These are phyloP conservation scores for Drosophila equinoxialis DNA, from an alignment of 1,140 invertebrate genomes.

Conservation along the genomic window DNA sequence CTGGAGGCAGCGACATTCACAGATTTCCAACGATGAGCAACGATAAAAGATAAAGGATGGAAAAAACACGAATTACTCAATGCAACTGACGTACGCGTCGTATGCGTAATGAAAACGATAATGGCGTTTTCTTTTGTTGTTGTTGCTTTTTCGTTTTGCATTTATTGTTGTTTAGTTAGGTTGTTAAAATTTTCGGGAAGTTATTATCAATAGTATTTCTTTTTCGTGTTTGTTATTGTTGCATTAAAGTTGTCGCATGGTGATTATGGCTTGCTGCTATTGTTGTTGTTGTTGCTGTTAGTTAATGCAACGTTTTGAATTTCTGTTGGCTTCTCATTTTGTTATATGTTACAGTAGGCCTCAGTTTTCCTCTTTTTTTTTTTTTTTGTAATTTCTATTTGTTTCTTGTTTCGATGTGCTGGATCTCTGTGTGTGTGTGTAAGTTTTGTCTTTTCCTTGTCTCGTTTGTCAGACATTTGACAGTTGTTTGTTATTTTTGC, in stretches of 20 bases:
- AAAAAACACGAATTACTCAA: conserved; percentile 40
- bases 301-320: conserved; percentile 38
- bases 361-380: conserved; percentile 40
- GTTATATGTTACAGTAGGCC: conserved; percentile 25
- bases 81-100: conserved; percentile 43
- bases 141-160: neutral
- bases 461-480: conserved; percentile 82
- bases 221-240: neutral
- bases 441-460: conserved; percentile 74
- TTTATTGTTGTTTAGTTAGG: conserved; percentile 7
- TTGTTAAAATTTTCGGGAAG: conserved; percentile 57
- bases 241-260: conserved; percentile 32
- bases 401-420: conserved; percentile 9
- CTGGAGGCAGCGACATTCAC: conserved; percentile 14
- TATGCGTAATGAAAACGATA: conserved; percentile 54
- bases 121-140: neutral
- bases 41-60: conserved; percentile 38
- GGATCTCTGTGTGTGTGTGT: conserved; percentile 10
- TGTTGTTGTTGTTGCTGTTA: conserved; percentile 20
- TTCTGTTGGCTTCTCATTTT: conserved; percentile 41
- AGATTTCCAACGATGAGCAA: conserved; percentile 41
- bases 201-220: conserved; percentile 51
- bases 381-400: conserved; percentile 18
- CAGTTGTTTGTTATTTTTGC: conserved; percentile 81
- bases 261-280: neutral